Conservation (phyloP, 2,888 invertebrate genomes). For the Corbicula japonica region DNA sequence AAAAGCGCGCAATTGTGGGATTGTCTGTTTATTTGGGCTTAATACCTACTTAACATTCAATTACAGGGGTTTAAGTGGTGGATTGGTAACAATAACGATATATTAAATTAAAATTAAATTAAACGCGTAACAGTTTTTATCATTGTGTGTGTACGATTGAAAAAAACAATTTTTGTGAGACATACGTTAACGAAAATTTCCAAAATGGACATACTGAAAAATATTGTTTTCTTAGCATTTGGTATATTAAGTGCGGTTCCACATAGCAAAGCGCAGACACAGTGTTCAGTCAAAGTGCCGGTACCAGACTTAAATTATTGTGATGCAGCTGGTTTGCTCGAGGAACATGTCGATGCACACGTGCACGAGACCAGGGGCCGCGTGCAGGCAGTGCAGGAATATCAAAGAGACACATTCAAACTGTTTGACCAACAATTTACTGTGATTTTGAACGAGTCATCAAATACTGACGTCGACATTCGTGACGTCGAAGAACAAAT, state of each 20-base stretch:
- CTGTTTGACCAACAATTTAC: slow-evolving; percentile 51
- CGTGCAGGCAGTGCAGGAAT: slow-evolving; percentile 39
- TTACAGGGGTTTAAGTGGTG: background rate
- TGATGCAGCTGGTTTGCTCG: slow-evolving; percentile 59
- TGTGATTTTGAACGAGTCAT: slow-evolving; percentile 14
- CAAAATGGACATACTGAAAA: too few species aligned
- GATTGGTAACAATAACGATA: slow-evolving; percentile 24
- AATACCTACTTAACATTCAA: slow-evolving; percentile 40
- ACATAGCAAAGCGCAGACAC: slow-evolving; percentile 42
- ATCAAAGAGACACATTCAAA: slow-evolving; percentile 42
- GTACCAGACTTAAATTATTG: slow-evolving; percentile 43
- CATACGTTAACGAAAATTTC: too few species aligned
- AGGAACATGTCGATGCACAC: slow-evolving; percentile 48
- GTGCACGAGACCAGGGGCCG: slow-evolving; percentile 56
- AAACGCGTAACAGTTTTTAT: too few species aligned
- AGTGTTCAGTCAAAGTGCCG: slow-evolving; percentile 46
- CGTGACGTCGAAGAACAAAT: slow-evolving; percentile 53
- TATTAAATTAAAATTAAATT: too few species aligned
- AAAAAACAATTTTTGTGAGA: too few species aligned
- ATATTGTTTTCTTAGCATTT: too few species aligned
- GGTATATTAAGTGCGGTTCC: too few species aligned
- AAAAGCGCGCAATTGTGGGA: background rate
- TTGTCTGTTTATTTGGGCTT: slow-evolving; percentile 40
- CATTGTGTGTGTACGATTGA: too few species aligned
- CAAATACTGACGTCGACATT: slow-evolving; percentile 25